phyloP scores from a whole-genome alignment of 1,140 invertebrate species.

The Teleopsis dalmanni region DNA sequence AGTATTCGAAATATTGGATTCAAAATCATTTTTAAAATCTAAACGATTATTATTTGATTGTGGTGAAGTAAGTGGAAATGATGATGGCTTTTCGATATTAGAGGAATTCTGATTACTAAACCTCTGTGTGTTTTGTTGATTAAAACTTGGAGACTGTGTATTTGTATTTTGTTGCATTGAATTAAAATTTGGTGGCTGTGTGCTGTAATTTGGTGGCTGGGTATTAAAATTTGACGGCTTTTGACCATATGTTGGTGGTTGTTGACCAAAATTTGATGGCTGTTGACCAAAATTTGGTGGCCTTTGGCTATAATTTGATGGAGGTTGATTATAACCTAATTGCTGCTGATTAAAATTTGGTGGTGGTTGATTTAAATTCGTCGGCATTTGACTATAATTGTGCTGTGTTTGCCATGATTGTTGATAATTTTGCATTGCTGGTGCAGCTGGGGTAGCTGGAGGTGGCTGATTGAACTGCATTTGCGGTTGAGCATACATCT shows the following conservation, averaged over 20 bases:
- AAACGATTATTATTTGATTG: background rate
- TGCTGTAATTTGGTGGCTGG: background rate
- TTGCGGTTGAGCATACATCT: conserved; percentile 43
- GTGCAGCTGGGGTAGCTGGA: background rate
- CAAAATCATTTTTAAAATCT: too few relatives aligned
- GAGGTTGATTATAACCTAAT: conserved; percentile 6
- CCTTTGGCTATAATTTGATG: conserved; percentile 5
- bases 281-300: conserved; percentile 7
- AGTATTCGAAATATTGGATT: too few relatives aligned
- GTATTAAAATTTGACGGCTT: conserved; percentile 37
- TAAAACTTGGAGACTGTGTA: background rate
- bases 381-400: background rate
- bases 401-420: conserved; percentile 8
- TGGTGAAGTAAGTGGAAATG: background rate
- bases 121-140: background rate
- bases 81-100: too few relatives aligned
- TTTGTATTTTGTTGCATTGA: conserved; percentile 1
- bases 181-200: background rate
- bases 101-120: too few relatives aligned
- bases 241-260: conserved; percentile 41
- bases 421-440: conserved; percentile 1
- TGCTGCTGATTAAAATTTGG: conserved; percentile 3
- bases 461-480: conserved; percentile 34
- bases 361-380: conserved; percentile 9
- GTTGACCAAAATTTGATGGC: conserved; percentile 14